phyloP scores from a whole-genome alignment of 2,797 vertebrate species.

The Echeneis naucrates region DNA sequence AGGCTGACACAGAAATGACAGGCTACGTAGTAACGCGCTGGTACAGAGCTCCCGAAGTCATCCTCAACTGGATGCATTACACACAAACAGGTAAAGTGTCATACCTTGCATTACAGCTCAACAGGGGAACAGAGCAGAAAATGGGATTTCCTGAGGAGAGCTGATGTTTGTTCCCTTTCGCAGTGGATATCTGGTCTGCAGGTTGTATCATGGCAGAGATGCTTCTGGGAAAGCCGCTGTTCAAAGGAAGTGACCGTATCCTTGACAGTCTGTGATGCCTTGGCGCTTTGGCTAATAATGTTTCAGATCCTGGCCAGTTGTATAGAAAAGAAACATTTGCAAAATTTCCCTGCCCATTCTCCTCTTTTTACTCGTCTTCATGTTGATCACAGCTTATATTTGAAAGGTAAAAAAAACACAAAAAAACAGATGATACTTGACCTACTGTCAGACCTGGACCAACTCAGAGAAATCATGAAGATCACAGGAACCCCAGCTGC shows the following conservation, averaged over 20 bases:
- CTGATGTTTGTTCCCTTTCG: constrained; percentile 36
- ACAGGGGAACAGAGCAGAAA: neutral
- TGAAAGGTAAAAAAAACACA: neutral
- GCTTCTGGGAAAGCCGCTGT: constrained; percentile 93
- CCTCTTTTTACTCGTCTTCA: neutral
- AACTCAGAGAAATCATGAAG: constrained; percentile 98
- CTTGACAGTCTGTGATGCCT: constrained; percentile 76
- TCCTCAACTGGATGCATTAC: constrained; percentile 99
- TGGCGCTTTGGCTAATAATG: neutral
- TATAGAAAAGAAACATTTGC: neutral
- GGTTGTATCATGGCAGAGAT: constrained; percentile 99
- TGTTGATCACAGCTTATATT: neutral
- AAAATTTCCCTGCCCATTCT: neutral
- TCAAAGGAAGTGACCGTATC: constrained; percentile 99
- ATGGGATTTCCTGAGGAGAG: neutral
- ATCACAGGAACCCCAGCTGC: constrained; percentile 93
- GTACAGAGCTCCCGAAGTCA: constrained; percentile 98
- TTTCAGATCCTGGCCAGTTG: neutral
- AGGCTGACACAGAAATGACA: constrained; percentile 95
- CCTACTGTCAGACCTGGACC: constrained; percentile 92
- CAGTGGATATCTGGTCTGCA: constrained; percentile 99
- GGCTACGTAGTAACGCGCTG: constrained; percentile 98
- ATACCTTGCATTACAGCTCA: neutral
- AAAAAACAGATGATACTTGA: constrained; percentile 49
- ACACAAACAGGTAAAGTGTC: constrained; percentile 90